Evolutionary conservation across 1,140 invertebrate genomes (phyloP).

Genomic region (Anastrepha obliqua): DNA sequence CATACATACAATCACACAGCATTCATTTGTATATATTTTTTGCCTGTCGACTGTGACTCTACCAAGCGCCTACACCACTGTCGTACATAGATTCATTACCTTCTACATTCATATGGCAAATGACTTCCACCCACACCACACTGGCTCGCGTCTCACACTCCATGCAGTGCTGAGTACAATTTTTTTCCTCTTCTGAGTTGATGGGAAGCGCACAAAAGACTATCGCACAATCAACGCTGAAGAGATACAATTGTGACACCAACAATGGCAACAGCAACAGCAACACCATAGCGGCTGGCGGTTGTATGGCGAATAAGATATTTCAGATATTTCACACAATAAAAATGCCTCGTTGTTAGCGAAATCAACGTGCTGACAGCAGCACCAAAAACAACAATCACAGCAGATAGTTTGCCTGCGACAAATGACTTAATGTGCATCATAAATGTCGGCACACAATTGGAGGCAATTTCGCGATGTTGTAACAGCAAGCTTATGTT

Average conservation of each 20-base stretch:
- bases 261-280: not conserved
- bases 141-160: not conserved
- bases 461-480: slow-evolving; percentile 30
- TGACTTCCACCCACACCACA: not conserved
- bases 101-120: not conserved
- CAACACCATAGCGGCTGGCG: not conserved
- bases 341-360: slow-evolving; percentile 23
- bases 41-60: not conserved
- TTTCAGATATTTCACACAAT: slow-evolving; percentile 44
- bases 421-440: slow-evolving; percentile 44
- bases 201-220: slow-evolving; percentile 12
- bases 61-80: not conserved
- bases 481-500: not conserved
- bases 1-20: not conserved
- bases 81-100: not conserved
- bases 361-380: slow-evolving; percentile 17
- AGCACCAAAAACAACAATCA: slow-evolving; percentile 19
- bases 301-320: not conserved
- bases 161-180: not conserved
- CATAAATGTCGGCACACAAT: slow-evolving; percentile 43
- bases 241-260: slow-evolving; percentile 34
- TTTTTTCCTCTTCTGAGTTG: not conserved
- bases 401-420: slow-evolving; percentile 26
- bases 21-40: not conserved
- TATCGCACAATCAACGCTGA: slow-evolving; percentile 36